Percentiles rank a stretch among this genome's conserved stretches.
phyloP scores from a whole-genome alignment of 2,113 vertebrate genomes.

The Dolichallabes microphthalmus region DNA sequence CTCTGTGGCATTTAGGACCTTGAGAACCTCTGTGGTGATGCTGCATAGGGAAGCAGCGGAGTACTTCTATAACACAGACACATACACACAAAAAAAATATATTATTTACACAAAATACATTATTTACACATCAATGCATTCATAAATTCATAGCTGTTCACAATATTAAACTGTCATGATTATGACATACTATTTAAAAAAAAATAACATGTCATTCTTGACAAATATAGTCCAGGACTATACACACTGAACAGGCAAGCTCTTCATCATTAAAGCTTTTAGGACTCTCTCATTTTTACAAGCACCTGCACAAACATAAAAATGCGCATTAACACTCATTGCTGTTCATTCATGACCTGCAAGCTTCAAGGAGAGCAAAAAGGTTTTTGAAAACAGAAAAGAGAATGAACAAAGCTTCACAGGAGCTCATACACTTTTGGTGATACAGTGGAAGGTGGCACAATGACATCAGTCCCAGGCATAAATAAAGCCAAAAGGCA shows the following conservation, averaged over 20 bases:
- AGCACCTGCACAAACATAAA: constrained; percentile 4
- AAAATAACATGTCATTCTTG: not conserved
- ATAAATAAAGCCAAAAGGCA: not conserved
- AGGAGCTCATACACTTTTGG: not conserved
- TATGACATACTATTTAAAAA: not conserved
- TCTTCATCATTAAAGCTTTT: not conserved
- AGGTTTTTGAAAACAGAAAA: not conserved
- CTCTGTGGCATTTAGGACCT: constrained; percentile 93
- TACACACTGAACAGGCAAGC: not conserved
- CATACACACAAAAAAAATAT: constrained; percentile 47
- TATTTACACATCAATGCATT: not conserved
- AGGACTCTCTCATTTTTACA: not conserved
- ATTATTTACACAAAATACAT: no score
- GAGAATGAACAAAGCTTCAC: not conserved
- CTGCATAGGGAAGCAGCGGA: constrained; percentile 96
- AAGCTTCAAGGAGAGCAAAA: constrained; percentile 21
- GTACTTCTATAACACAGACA: constrained; percentile 79
- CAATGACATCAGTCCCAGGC: not conserved
- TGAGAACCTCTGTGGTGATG: constrained; percentile 96
- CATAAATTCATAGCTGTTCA: not conserved
- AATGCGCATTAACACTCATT: not conserved
- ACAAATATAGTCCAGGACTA: not conserved
- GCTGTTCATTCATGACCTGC: constrained; percentile 13
- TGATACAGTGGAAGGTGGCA: not conserved
- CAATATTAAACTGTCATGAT: not conserved